Evolutionary conservation across 1,140 invertebrate species (phyloP), one percentile per base, ranked within the genome.

Genomic region (Homarus americanus): DNA sequence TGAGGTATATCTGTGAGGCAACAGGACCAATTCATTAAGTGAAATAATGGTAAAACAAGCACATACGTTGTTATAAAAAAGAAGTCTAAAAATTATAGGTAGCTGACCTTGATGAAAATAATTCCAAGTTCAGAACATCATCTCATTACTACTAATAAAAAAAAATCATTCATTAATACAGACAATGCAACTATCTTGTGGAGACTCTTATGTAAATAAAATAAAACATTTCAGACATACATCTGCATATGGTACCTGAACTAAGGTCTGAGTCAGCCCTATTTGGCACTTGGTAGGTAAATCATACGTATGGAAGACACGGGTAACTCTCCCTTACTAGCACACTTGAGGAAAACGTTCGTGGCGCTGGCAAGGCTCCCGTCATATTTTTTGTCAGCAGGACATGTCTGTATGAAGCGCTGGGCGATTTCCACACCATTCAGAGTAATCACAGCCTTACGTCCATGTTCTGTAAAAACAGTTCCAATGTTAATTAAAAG

Each of bases 331-430:
- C 95, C 96, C 93, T 96, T 96, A 82, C 96, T 95, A 72, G 96
- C 94, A 93, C 96, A 96, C 34, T 96, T 94, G 91, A 95, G 96
- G 91, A 96, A 96, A 63, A 96, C 95, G 24, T 95, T 95, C 87
- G 95, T 96, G 2, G 96, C 95, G 92, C 95, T 94, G 34, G 95
- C 95, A 78, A 97, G 92, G 0, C 96, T 93, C 34, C 95, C 94
- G 93, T 97, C 96, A 92, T 96, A 96, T 10, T 94, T 94, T 80
- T 96, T 95, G 92, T 96, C 96, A 93, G 96, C 95, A 3, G 96
- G 96, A 93, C 96, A 96, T 69, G 95, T 93, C 90, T 93, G 93
- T 92, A 93, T 90, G 66, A 91, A 92, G 12, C 89, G 66, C 82
- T 93, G 92, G n/a, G 92, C 88, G n/a, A 92, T 91, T 28, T 93